A percentile compares a stretch with the other conserved stretches of the same genome.
Evolutionary conservation across 2,888 invertebrate species (phyloP).

Genomic region (Elysia crispata): DNA sequence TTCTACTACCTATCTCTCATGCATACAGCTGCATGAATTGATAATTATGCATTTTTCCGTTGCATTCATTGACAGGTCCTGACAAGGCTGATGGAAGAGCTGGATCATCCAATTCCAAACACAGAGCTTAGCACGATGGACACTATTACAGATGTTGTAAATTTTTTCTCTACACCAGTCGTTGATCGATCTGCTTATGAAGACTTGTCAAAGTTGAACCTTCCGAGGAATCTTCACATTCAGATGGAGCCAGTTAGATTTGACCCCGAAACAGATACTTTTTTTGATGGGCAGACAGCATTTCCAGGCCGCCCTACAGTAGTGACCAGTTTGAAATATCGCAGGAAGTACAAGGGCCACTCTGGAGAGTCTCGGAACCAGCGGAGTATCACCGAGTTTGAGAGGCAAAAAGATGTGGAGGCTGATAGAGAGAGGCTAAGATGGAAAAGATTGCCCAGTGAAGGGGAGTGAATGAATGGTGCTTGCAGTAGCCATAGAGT

Average conservation of each 20-base stretch:
- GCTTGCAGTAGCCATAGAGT: too few relatives aligned
- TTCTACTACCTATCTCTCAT: neutral
- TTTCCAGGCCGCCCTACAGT: slow-evolving; percentile 91
- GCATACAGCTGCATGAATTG: neutral
- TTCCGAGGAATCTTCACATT: slow-evolving; percentile 92
- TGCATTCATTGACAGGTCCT: slow-evolving; percentile 29
- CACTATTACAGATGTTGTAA: slow-evolving; percentile 80
- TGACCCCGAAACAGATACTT: slow-evolving; percentile 88
- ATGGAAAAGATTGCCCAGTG: neutral
- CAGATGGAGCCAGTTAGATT: slow-evolving; percentile 89
- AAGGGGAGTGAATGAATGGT: neutral
- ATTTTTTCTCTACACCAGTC: slow-evolving; percentile 68
- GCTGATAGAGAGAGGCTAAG: slow-evolving; percentile 23
- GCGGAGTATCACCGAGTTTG: slow-evolving; percentile 38
- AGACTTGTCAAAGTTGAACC: slow-evolving; percentile 78
- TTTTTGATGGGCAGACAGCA: slow-evolving; percentile 86
- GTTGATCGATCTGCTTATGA: slow-evolving; percentile 65
- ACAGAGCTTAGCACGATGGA: slow-evolving; percentile 87
- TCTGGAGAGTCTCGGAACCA: slow-evolving; percentile 41
- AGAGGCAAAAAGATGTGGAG: slow-evolving; percentile 17
- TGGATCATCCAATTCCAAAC: slow-evolving; percentile 86
- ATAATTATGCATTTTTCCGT: neutral
- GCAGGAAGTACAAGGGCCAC: slow-evolving; percentile 83
- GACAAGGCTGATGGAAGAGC: slow-evolving; percentile 38
- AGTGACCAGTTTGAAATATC: slow-evolving; percentile 89